Base-by-base conservation (phyloP, 2,888 invertebrate genomes). In the Aphelenchoides bicaudatus region DNA sequence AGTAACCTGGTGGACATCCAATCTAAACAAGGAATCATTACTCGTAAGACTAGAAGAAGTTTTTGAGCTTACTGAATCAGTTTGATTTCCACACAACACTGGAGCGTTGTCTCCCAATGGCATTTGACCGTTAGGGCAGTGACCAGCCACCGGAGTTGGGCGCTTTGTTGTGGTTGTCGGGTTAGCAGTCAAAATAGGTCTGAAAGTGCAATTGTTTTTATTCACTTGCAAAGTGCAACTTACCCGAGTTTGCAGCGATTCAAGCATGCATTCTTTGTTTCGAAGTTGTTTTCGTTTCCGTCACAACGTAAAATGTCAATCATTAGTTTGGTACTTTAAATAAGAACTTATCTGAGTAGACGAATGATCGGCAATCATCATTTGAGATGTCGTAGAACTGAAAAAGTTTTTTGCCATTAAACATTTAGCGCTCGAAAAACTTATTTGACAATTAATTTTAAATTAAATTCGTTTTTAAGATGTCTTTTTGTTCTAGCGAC, bases 341-440 rank as follows among this genome's bases (percentile, higher is more conserved):
- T n/a, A n/a, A n/a, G n/a, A n/a, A n/a, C n/a, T n/a, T n/a, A n/a
- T n/a, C 66, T 28, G 73, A 68, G 61, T 73, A 78, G 62, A 79
- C 74, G 68, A 78, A 79, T 21, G 73, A 66, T 39, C 78, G 63
- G 58, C 78, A 78, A 1, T 68, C 65, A 56, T 78, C 76, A 28
- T 63, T 58, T 16, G 63, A 49, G 53, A 72, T 67, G 50, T 76
- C 74, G 56, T 75, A 75, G 65, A 72, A 77, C 56, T 72, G 78
- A 39, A 73, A 65, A 10, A 73, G 66, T 50, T 74, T 72, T 46
- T 6, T 6, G 5, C n/a, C n/a, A n/a, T n/a, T n/a, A n/a, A n/a
- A n/a, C n/a, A n/a, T n/a, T n/a, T n/a, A n/a, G n/a, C n/a, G n/a
- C n/a, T n/a, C n/a, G n/a, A n/a, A n/a, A n/a, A n/a, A n/a, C n/a